Evolutionary conservation across 1,140 invertebrate genomes (phyloP).

Genomic region (Sycophila sp.): DNA sequence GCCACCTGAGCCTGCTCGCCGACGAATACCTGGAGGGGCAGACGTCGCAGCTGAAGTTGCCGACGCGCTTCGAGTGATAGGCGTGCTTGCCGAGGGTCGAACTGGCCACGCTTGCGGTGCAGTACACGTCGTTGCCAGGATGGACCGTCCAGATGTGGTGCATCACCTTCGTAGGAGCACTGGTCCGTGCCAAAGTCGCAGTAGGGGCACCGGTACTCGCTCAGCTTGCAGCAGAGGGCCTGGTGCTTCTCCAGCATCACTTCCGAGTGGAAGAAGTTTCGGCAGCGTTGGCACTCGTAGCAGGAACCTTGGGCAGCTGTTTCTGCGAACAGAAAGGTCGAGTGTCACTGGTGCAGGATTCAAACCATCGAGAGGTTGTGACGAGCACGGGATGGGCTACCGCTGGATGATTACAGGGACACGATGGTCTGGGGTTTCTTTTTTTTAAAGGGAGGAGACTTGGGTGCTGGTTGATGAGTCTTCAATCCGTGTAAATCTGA

Average conservation of each 20-base stretch:
- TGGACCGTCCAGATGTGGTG: not conserved
- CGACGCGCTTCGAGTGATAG: not conserved
- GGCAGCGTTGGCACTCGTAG: not conserved
- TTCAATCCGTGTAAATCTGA: no score
- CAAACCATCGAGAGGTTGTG: no score
- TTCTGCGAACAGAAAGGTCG: slow-evolving; percentile 1
- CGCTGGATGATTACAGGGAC: no score
- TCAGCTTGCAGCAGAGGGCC: not conserved
- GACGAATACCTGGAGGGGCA: not conserved
- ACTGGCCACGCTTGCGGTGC: not conserved
- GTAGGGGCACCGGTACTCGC: not conserved
- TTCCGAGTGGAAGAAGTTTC: not conserved
- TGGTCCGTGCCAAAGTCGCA: not conserved
- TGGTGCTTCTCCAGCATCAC: not conserved
- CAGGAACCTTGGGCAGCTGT: not conserved
- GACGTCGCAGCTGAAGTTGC: not conserved
- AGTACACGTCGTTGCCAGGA: not conserved
- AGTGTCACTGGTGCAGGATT: no score
- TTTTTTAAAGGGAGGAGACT: no score
- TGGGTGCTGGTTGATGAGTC: no score
- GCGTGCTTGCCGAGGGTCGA: not conserved
- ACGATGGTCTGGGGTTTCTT: no score
- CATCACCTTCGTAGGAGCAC: not conserved
- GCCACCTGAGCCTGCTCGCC: not conserved
- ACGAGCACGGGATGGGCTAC: no score